phyloP scores from a whole-genome alignment of 2,888 invertebrate species.

The Tetranychus piercei region DNA sequence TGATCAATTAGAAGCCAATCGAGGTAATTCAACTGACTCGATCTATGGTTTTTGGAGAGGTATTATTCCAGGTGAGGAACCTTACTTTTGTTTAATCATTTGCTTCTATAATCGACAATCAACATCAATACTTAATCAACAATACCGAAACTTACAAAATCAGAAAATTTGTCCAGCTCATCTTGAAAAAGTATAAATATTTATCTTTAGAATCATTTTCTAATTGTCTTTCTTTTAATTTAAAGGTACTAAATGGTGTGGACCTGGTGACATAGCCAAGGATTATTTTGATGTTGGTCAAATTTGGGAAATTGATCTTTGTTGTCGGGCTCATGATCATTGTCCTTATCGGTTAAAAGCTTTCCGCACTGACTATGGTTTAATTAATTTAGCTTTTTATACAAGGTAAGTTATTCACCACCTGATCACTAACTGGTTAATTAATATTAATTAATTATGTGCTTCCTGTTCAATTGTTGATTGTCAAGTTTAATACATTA shows the following conservation, averaged over 20 bases:
- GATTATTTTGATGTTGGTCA: constrained; percentile 25
- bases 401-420: constrained; percentile 19
- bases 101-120: background rate
- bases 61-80: background rate
- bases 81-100: background rate
- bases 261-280: constrained; percentile 24
- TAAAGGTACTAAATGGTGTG: constrained; percentile 28
- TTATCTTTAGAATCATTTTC: background rate
- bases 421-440: background rate
- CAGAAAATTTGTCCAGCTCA: background rate
- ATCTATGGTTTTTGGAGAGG: background rate
- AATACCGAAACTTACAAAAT: background rate
- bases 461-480: too few species aligned
- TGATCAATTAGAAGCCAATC: background rate
- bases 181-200: background rate
- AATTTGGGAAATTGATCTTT: constrained; percentile 23
- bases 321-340: constrained; percentile 25
- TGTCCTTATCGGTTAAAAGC: constrained; percentile 9
- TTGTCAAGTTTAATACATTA: too few species aligned
- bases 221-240: background rate
- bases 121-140: background rate
- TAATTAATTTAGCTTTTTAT: constrained; percentile 10
- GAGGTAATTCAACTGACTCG: background rate
- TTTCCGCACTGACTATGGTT: background rate
- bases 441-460: background rate